Evolutionary conservation across 1,140 invertebrate genomes (phyloP), one percentile per base, ranked within the genome.

Genomic region (Ooceraea biroi): DNA sequence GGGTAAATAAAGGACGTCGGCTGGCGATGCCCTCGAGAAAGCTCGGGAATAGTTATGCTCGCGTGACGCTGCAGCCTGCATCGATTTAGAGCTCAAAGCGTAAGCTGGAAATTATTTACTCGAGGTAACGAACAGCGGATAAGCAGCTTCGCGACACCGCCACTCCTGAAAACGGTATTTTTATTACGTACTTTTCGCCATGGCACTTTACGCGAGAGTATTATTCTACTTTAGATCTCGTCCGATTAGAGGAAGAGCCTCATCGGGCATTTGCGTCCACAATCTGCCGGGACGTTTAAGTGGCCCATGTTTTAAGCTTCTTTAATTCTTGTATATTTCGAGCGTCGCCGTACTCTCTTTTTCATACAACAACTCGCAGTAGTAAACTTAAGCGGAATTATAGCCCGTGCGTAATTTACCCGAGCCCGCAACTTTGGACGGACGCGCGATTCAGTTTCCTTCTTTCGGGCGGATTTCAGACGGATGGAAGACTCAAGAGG

Each of bases 1-100:
- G 36, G 61, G 63, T 80, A 80, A 71, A 80, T 80, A 80, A 80
- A 80, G 41, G 52, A 71, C 76, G 44, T 50, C 60, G 61, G 8
- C 73, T 63, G 17, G 55, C 10, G 46, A 55, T 77, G 30, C 41
- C 11, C 41, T 61, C 60, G 50, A 44, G 76, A 69, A 14, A 69
- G 22, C 76, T 68, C 36, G 50, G n/a, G 22, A 36, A 76, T 61
- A 78, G 76, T 80, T 58, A 66, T 78, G 63, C 63, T 55, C 36
- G 50, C 76, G 65, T 30, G 50, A 71, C 50, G 65, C 22, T 55
- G 63, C 48, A 44, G 22, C 25, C 52, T 80, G 76, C 65, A 80
- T 71, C 65, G 76, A 80, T 71, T 80, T 57, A 41, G 14, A 46
- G 41, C 52, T 58, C 65, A 25, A 58, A 71, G 48, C 48, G 66